Evolutionary conservation across 2,797 vertebrate species (phyloP).

Genomic region (Aldrovandia affinis): DNA sequence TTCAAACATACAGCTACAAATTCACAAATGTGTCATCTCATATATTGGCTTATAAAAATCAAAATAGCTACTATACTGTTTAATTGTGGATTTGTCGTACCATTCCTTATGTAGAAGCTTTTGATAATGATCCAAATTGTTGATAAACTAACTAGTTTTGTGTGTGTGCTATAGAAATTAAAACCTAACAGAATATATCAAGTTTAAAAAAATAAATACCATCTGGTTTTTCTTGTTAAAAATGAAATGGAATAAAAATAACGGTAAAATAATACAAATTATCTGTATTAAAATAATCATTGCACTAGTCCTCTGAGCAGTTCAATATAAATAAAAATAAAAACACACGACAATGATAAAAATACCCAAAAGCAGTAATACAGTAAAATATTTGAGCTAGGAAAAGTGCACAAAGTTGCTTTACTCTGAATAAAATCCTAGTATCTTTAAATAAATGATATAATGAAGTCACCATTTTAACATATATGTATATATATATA

Average conservation of each 20-base stretch:
- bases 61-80: slow-evolving; percentile 34
- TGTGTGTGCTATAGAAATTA: slow-evolving; percentile 46
- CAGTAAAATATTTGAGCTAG: slow-evolving; percentile 75
- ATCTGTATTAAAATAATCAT: slow-evolving; percentile 74
- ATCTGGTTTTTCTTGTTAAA: slow-evolving; percentile 61
- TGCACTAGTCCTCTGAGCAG: slow-evolving; percentile 81
- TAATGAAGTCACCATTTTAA: slow-evolving; percentile 51
- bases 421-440: slow-evolving; percentile 69
- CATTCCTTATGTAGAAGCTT: slow-evolving; percentile 41
- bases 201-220: slow-evolving; percentile 82
- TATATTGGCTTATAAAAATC: slow-evolving; percentile 34
- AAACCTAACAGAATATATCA: slow-evolving; percentile 66
- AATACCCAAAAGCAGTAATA: slow-evolving; percentile 37
- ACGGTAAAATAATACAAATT: slow-evolving; percentile 73
- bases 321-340: slow-evolving; percentile 75
- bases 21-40: slow-evolving; percentile 24
- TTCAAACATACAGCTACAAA: slow-evolving; percentile 32
- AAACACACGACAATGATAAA: slow-evolving; percentile 40
- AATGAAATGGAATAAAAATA: slow-evolving; percentile 65
- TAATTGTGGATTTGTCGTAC: slow-evolving; percentile 39
- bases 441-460: slow-evolving; percentile 61
- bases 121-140: slow-evolving; percentile 38
- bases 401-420: slow-evolving; percentile 82
- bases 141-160: slow-evolving; percentile 36
- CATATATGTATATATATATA: slow-evolving; percentile 43